A percentile compares a stretch with the other conserved stretches of the same genome.
Evolutionary conservation across 1,140 invertebrate genomes (phyloP).

Genomic region (Carcinoscorpius rotundicauda): DNA sequence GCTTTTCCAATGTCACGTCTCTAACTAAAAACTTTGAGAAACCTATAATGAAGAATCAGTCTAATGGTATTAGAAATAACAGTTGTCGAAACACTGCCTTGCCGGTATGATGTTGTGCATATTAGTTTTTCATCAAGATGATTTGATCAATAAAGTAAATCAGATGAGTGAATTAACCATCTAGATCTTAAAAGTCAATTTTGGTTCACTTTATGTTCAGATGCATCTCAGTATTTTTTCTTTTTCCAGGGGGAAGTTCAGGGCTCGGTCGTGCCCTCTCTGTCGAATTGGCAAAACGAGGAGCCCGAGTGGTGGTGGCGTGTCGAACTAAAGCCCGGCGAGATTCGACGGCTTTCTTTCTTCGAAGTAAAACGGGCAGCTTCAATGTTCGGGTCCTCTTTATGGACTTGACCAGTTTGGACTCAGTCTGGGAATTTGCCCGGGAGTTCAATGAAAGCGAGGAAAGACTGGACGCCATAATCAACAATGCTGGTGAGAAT

Average conservation of each 20-base stretch:
- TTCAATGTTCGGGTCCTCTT: constrained; percentile 40
- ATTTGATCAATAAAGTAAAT: no score
- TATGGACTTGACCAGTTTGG: constrained; percentile 52
- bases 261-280: constrained; percentile 33
- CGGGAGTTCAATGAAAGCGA: constrained; percentile 46
- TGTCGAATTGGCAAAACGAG: constrained; percentile 31
- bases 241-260: constrained; percentile 29
- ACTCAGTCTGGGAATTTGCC: constrained; percentile 54
- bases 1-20: no score
- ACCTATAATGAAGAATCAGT: no score
- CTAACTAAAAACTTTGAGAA: no score
- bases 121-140: no score
- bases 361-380: constrained; percentile 30
- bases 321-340: constrained; percentile 42
- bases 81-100: no score
- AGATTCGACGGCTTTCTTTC: constrained; percentile 30
- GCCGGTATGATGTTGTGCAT: no score
- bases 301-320: constrained; percentile 58
- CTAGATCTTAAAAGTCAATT: no score
- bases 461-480: constrained; percentile 50
- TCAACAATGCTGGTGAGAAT: constrained; percentile 57
- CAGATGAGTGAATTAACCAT: no score
- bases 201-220: no score
- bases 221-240: constrained; percentile 3
- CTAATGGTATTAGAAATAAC: no score